These are phyloP conservation scores for Grapholita molesta DNA, from an alignment of 1,140 invertebrate species.

Conservation along the genomic window DNA sequence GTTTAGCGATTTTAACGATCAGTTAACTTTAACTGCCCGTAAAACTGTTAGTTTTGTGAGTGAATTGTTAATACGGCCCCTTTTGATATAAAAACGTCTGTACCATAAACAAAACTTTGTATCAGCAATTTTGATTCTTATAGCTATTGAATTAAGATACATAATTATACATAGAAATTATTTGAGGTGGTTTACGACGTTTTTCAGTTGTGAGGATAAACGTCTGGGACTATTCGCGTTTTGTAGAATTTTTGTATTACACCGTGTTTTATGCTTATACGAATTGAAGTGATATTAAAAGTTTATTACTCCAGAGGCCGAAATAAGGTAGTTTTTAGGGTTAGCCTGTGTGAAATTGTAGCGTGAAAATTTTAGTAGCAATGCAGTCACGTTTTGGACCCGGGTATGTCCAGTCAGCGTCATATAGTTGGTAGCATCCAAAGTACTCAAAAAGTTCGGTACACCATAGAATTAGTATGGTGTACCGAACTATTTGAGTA, in stretches of 20 bases:
- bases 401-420: too few relatives aligned
- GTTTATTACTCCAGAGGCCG: not conserved
- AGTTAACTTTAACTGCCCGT: not conserved
- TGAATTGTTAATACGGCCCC: conserved; percentile 1
- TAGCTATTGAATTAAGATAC: not conserved
- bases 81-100: not conserved
- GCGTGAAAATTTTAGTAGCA: not conserved
- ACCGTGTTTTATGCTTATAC: not conserved
- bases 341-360: not conserved
- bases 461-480: too few relatives aligned
- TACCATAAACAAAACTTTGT: not conserved
- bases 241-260: not conserved
- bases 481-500: too few relatives aligned
- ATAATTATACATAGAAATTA: not conserved
- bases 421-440: too few relatives aligned
- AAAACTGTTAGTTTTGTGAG: conserved; percentile 8
- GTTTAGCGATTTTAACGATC: not conserved
- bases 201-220: not conserved
- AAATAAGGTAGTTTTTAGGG: not conserved
- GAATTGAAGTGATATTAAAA: not conserved
- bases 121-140: not conserved
- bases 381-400: not conserved
- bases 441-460: too few relatives aligned
- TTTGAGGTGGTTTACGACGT: not conserved
- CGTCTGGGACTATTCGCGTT: not conserved